Base-by-base conservation (phyloP, 2,888 invertebrate genomes). In the Cryptophagus acutangulus region DNA sequence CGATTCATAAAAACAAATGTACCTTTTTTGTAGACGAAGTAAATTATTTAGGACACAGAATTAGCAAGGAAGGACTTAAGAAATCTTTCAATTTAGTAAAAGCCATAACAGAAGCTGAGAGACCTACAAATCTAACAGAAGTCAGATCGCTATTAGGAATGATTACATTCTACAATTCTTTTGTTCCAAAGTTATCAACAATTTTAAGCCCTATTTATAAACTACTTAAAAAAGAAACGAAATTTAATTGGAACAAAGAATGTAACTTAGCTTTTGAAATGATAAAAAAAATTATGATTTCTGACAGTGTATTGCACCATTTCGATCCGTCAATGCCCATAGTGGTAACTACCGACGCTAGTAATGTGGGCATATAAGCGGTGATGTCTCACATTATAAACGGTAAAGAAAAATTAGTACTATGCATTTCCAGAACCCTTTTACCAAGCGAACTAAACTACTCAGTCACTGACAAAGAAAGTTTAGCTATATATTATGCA, bases 401-500 rank as follows among this genome's bases (percentile, higher is more conserved):
- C 20, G 15, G 13, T 16, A 38, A 16, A 51, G n/a, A n/a, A n/a
- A n/a, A n/a, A n/a, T n/a, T n/a, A n/a, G n/a, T n/a, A n/a, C n/a
- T n/a, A n/a, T n/a, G n/a, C n/a, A n/a, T n/a, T n/a, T n/a, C n/a
- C n/a, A n/a, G n/a, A n/a, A n/a, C n/a, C n/a, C n/a, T n/a, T n/a
- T n/a, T n/a, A n/a, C n/a, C n/a, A n/a, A n/a, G n/a, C n/a, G n/a
- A n/a, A n/a, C n/a, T n/a, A n/a, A n/a, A n/a, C n/a, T n/a, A n/a
- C n/a, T n/a, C n/a, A n/a, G n/a, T n/a, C n/a, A n/a, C n/a, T n/a
- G n/a, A n/a, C n/a, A n/a, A 46, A 17, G 60, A 63, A 39, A 58
- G 58, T 1, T 46, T 61, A 33, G 58, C 59, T 3, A 62, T 62
- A 45, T 55, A 48, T 40, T 63, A 52, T 14, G 30, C 12, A n/a